A percentile compares a stretch with the other conserved stretches of the same genome.
phyloP scores from a whole-genome alignment of 2,888 invertebrate species.

The Caenorhabditis doughertyi region DNA sequence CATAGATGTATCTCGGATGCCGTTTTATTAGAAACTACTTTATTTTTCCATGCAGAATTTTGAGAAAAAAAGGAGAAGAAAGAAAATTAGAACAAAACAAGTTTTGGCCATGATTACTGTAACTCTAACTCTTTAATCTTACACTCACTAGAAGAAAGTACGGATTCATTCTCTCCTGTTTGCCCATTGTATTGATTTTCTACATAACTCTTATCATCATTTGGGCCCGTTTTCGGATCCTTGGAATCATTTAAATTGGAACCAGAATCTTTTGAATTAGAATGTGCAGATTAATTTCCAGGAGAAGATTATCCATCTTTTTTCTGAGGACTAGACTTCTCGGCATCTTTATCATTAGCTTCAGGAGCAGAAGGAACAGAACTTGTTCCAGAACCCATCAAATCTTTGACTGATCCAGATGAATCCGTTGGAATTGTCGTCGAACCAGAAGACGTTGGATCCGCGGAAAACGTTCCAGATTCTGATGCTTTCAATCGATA shows the following conservation, averaged over 20 bases:
- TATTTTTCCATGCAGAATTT: no score
- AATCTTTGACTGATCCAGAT: not conserved
- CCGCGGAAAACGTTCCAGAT: not conserved
- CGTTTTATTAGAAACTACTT: no score
- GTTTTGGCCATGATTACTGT: not conserved
- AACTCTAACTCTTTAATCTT: no score
- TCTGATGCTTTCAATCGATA: conserved; percentile 39
- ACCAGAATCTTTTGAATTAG: not conserved
- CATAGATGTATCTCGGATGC: no score
- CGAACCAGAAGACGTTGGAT: not conserved
- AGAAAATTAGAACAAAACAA: conserved; percentile 25
- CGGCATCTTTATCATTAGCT: no score
- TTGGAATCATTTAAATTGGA: not conserved
- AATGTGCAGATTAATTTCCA: no score
- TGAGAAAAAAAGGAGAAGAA: no score
- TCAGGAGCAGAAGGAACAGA: not conserved
- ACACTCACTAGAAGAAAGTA: conserved; percentile 2
- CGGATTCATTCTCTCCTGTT: not conserved
- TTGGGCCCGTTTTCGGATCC: not conserved
- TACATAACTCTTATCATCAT: not conserved
- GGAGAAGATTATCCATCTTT: no score
- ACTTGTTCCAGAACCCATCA: not conserved
- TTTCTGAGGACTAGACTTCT: no score
- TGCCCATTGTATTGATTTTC: not conserved
- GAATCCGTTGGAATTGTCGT: not conserved